These are phyloP conservation scores for Scomber scombrus DNA, from an alignment of 2,113 vertebrate species.

Conservation along the genomic window DNA sequence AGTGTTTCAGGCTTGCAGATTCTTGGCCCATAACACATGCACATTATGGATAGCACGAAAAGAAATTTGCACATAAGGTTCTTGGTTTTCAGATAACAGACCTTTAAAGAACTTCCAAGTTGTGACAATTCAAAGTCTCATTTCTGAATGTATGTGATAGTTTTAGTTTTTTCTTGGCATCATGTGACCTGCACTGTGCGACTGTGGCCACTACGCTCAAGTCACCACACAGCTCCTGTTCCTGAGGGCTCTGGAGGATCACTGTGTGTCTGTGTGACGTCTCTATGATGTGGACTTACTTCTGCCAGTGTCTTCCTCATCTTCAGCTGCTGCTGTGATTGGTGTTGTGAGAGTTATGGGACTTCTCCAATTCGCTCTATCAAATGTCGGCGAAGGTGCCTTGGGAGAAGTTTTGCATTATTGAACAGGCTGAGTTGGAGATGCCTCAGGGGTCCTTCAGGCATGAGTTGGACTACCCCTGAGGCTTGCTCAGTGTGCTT, in stretches of 20 bases:
- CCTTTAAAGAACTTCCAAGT: background rate
- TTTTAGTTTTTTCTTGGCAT: conserved; percentile 3
- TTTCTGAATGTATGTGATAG: background rate
- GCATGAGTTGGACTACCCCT: conserved; percentile 75
- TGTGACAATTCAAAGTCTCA: background rate
- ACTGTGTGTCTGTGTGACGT: conserved; percentile 11
- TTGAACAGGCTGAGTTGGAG: conserved; percentile 78
- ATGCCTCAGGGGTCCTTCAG: conserved; percentile 78
- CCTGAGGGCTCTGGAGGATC: background rate
- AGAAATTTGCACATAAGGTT: background rate
- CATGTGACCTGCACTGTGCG: background rate
- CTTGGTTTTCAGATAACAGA: background rate
- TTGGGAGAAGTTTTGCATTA: conserved; percentile 80
- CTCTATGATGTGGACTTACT: conserved; percentile 84
- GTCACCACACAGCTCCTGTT: background rate
- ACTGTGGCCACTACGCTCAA: background rate
- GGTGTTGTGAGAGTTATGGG: conserved; percentile 57
- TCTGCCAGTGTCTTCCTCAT: conserved; percentile 88
- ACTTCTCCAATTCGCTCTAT: conserved; percentile 68
- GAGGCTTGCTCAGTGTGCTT: conserved; percentile 73
- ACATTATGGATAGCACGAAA: background rate
- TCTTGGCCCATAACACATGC: background rate
- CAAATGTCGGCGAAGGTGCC: conserved; percentile 65
- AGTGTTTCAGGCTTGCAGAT: background rate
- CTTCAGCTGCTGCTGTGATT: conserved; percentile 79